A percentile compares a stretch with the other conserved stretches of the same genome.
These are phyloP conservation scores for Petrophora chlorosata DNA, from an alignment of 2,888 invertebrate genomes.

Conservation along the genomic window DNA sequence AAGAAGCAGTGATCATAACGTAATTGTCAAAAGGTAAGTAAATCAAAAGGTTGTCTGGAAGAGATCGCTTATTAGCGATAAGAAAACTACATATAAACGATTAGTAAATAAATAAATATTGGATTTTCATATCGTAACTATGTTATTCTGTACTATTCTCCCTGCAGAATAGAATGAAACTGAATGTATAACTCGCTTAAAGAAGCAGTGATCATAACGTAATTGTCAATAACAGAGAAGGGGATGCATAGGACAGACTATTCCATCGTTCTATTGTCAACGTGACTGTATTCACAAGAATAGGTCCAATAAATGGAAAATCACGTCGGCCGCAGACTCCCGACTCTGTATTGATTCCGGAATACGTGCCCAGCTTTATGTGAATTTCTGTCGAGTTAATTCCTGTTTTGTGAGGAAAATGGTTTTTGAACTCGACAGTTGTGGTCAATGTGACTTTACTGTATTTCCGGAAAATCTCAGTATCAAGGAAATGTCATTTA, in stretches of 20 bases:
- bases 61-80: too few species aligned
- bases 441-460: not conserved
- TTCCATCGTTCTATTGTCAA: conserved; percentile 26
- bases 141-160: too few species aligned
- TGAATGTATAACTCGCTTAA: too few species aligned
- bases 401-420: conserved; percentile 45
- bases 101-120: too few species aligned
- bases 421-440: conserved; percentile 1
- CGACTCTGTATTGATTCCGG: conserved; percentile 50
- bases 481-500: not conserved
- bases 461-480: not conserved
- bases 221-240: not conserved
- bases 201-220: not conserved
- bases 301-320: conserved; percentile 37
- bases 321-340: conserved; percentile 17
- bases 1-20: too few species aligned
- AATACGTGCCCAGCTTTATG: conserved; percentile 49
- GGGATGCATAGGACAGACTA: not conserved
- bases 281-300: conserved; percentile 56
- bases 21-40: too few species aligned
- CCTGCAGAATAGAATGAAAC: too few species aligned
- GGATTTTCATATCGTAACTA: too few species aligned
- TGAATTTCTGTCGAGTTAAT: conserved; percentile 47
- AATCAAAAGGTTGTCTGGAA: too few species aligned
- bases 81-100: too few species aligned